phyloP scores from a whole-genome alignment of 2,888 invertebrate genomes.

The Melanophora roralis region DNA sequence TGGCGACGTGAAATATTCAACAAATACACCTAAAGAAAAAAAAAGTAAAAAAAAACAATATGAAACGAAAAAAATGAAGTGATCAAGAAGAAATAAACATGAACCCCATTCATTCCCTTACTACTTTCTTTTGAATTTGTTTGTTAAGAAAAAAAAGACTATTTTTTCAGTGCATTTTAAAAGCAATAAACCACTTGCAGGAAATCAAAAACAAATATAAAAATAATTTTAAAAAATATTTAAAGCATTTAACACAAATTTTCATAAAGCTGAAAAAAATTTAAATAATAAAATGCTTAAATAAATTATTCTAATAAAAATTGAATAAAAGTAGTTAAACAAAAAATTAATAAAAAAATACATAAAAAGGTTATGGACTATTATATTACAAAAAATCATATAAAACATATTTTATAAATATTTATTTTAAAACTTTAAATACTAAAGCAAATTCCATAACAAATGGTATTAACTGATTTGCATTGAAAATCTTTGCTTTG shows the following conservation, averaged over 20 bases:
- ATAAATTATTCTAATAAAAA: neutral
- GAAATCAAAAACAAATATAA: neutral
- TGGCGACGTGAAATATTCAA: constrained; percentile 61
- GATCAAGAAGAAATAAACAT: constrained; percentile 28
- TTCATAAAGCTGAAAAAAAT: neutral
- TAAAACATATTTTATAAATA: too few species aligned
- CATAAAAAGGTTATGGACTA: neutral
- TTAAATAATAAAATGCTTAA: neutral
- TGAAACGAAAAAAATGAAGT: constrained; percentile 39
- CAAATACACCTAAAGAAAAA: constrained; percentile 39
- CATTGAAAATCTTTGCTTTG: too few species aligned
- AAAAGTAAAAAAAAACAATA: constrained; percentile 41
- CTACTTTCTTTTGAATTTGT: neutral
- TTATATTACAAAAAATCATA: neutral
- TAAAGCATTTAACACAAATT: neutral
- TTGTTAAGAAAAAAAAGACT: neutral
- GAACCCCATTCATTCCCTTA: constrained; percentile 13
- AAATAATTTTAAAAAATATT: neutral
- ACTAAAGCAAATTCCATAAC: too few species aligned
- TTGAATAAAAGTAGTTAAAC: neutral
- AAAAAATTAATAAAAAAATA: neutral
- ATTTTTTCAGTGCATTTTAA: constrained; percentile 17
- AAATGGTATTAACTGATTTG: too few species aligned
- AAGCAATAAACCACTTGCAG: neutral
- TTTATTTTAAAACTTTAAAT: too few species aligned